Percentiles rank a stretch among this genome's conserved stretches.
These are phyloP conservation scores for Scaptomyza parva DNA, from an alignment of 2,888 invertebrate genomes.

Conservation along the genomic window DNA sequence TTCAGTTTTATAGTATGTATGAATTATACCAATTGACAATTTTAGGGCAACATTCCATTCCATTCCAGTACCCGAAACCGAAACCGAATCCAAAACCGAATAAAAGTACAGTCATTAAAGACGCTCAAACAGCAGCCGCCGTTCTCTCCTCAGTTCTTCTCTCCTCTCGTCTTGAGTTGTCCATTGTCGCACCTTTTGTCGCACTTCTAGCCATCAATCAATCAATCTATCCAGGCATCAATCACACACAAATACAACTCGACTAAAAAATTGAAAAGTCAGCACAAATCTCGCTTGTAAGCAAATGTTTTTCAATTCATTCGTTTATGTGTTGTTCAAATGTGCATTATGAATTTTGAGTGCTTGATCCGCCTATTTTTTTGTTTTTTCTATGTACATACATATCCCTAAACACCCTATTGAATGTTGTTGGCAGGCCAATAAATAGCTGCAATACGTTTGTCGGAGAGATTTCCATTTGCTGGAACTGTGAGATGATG, in stretches of 20 bases:
- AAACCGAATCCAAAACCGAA: conserved; percentile 10
- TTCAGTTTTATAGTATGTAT: conserved; percentile 55
- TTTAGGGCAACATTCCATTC: conserved; percentile 48
- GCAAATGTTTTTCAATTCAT: conserved; percentile 9
- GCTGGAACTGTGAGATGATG: conserved; percentile 50
- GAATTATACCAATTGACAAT: conserved; percentile 75
- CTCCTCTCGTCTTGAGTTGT: neutral
- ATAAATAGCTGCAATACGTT: conserved; percentile 12
- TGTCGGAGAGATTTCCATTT: conserved; percentile 42
- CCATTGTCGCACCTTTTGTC: conserved; percentile 55
- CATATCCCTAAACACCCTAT: neutral
- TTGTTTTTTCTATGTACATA: neutral
- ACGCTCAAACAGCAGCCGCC: conserved; percentile 16
- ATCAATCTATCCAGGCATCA: conserved; percentile 67
- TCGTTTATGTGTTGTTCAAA: neutral
- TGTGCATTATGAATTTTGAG: conserved; percentile 20
- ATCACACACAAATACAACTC: conserved; percentile 56
- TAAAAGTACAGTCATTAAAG: conserved; percentile 73
- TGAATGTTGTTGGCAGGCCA: neutral
- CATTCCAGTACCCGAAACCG: conserved; percentile 23
- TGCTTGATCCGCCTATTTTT: conserved; percentile 25
- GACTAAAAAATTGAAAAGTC: conserved; percentile 40
- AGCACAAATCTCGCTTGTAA: conserved; percentile 4
- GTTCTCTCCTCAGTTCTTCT: neutral
- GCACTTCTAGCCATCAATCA: conserved; percentile 41